Evolutionary conservation across 2,113 vertebrate genomes (phyloP).

Genomic region (Oriolus oriolus): DNA sequence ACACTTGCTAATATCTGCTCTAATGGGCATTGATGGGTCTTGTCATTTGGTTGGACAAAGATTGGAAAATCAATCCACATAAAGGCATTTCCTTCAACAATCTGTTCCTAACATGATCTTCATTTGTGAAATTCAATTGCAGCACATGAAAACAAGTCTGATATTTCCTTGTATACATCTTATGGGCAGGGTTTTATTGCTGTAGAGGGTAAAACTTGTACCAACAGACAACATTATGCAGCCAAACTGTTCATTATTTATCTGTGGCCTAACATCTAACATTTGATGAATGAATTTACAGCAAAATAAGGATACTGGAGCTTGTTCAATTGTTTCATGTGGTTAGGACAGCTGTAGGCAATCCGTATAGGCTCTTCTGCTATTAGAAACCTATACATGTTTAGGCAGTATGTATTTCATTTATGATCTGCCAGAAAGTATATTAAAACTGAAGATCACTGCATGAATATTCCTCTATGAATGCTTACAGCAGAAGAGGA

Average conservation of each 20-base stretch:
- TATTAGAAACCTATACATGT: conserved; percentile 52
- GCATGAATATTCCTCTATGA: conserved; percentile 31
- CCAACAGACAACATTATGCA: not conserved
- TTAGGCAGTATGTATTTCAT: conserved; percentile 59
- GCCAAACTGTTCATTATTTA: conserved; percentile 28
- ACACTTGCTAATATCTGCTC: not conserved
- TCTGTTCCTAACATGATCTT: not conserved
- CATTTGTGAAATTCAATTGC: not conserved
- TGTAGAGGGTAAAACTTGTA: not conserved
- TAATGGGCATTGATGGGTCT: not conserved
- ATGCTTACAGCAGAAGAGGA: conserved; percentile 24
- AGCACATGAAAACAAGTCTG: not conserved
- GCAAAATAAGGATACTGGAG: conserved; percentile 54
- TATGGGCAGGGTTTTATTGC: not conserved
- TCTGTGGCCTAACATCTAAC: conserved; percentile 37
- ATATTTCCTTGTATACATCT: not conserved
- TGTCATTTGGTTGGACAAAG: not conserved
- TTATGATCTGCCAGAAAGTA: conserved; percentile 63
- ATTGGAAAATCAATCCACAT: not conserved
- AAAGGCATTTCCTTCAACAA: not conserved
- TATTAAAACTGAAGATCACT: conserved; percentile 52
- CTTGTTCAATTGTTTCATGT: conserved; percentile 69
- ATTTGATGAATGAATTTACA: conserved; percentile 59
- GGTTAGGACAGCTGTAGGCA: conserved; percentile 71
- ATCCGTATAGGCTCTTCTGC: conserved; percentile 51